A percentile compares a stretch with the other conserved stretches of the same genome.
These are phyloP conservation scores for Limenitis camilla DNA, from an alignment of 2,888 invertebrate genomes.

Conservation along the genomic window DNA sequence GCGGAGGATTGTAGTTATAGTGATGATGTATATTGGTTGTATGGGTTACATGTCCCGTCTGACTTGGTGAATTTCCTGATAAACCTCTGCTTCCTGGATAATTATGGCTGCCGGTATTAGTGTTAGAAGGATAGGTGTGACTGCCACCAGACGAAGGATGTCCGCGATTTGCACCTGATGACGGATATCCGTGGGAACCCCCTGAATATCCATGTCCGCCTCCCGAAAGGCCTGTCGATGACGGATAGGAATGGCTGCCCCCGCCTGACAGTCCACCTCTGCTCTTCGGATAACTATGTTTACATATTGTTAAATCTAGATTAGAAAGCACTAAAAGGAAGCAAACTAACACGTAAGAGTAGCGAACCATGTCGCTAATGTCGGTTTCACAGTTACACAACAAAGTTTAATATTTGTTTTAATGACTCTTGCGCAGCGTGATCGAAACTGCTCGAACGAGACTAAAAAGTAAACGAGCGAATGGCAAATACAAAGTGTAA, in stretches of 20 bases:
- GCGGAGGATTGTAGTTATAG: constrained; percentile 58
- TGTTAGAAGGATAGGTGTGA: constrained; percentile 31
- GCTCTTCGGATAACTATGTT: constrained; percentile 23
- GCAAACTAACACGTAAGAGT: constrained; percentile 39
- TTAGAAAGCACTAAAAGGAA: constrained; percentile 39
- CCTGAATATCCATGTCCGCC: constrained; percentile 22
- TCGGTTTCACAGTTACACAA: constrained; percentile 13
- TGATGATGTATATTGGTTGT: constrained; percentile 48
- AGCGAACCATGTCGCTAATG: constrained; percentile 27
- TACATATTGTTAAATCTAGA: constrained; percentile 30
- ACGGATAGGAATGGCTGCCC: constrained; percentile 34
- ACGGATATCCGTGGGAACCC: constrained; percentile 31
- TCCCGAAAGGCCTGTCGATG: constrained; percentile 39
- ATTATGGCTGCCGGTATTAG: constrained; percentile 18
- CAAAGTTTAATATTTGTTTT: constrained; percentile 2
- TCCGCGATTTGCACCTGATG: constrained; percentile 29
- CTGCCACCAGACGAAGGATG: constrained; percentile 34
- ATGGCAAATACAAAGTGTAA: no score
- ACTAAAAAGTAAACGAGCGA: no score
- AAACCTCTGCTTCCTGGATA: constrained; percentile 32
- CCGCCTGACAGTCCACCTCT: constrained; percentile 19
- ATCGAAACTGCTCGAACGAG: constrained; percentile 2
- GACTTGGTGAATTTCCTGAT: constrained; percentile 27
- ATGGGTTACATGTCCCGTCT: constrained; percentile 21
- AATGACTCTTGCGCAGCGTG: constrained; percentile 33